These are phyloP conservation scores for Melanostoma scalare DNA, from an alignment of 2,888 invertebrate species.

Conservation along the genomic window DNA sequence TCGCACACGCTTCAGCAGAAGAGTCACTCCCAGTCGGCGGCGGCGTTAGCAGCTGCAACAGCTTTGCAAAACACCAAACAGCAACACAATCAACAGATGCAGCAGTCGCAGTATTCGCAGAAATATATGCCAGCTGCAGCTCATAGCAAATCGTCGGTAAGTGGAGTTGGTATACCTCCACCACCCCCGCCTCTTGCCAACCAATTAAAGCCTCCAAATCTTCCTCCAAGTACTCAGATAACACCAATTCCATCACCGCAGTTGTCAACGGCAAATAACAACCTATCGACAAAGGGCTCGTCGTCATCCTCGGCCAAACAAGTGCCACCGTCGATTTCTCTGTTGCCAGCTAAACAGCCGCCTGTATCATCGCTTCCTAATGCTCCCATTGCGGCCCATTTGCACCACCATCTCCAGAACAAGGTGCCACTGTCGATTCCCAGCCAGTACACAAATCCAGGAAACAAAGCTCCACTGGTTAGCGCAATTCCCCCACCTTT, in stretches of 20 bases:
- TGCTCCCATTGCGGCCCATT: constrained; percentile 74
- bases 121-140: constrained; percentile 75
- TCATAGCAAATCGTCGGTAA: constrained; percentile 57
- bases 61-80: constrained; percentile 61
- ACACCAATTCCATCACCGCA: constrained; percentile 75
- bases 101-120: constrained; percentile 71
- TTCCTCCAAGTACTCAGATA: constrained; percentile 76
- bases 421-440: constrained; percentile 66
- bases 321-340: constrained; percentile 75
- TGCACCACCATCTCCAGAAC: constrained; percentile 70
- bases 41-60: constrained; percentile 62
- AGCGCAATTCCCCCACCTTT: constrained; percentile 74
- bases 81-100: constrained; percentile 73
- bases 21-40: constrained; percentile 45
- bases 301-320: constrained; percentile 63
- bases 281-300: constrained; percentile 39
- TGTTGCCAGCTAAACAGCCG: constrained; percentile 74
- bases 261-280: constrained; percentile 52
- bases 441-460: constrained; percentile 74
- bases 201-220: constrained; percentile 76
- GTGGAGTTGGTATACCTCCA: constrained; percentile 69
- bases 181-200: constrained; percentile 75
- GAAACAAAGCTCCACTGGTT: constrained; percentile 73
- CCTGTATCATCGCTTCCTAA: constrained; percentile 62
- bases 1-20: constrained; percentile 75